These are phyloP conservation scores for Sula dactylatra DNA, from an alignment of 2,113 vertebrate species.

Conservation along the genomic window DNA sequence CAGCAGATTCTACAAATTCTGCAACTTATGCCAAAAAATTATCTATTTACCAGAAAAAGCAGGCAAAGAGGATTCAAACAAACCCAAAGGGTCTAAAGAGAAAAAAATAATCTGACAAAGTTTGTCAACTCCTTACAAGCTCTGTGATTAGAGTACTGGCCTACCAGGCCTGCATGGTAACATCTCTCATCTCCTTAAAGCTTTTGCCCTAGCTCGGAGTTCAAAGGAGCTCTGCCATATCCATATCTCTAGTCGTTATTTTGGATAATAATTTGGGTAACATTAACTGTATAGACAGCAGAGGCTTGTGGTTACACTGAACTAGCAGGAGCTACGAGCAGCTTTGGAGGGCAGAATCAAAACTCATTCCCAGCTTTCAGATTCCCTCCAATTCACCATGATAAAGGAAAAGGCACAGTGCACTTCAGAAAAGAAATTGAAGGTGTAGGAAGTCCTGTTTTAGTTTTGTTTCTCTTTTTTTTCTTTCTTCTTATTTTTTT, in stretches of 20 bases:
- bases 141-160: neutral
- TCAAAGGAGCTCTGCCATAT: neutral
- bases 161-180: neutral
- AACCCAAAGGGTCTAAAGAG: neutral
- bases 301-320: neutral
- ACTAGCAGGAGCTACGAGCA: fast-evolving
- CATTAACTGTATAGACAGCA: neutral
- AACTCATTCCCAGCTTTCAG: neutral
- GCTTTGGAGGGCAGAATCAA: neutral
- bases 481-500: neutral
- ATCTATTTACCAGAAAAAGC: neutral
- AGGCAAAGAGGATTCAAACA: neutral
- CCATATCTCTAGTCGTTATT: neutral
- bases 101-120: neutral
- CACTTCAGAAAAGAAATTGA: neutral
- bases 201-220: neutral
- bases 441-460: neutral
- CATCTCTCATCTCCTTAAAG: neutral
- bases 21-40: neutral
- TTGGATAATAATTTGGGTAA: neutral
- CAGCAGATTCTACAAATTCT: neutral
- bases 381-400: neutral
- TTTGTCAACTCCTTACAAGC: neutral
- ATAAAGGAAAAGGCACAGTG: neutral
- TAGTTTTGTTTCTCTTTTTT: neutral